phyloP scores from a whole-genome alignment of 2,888 invertebrate species.

The Rugalucina vietnamica region DNA sequence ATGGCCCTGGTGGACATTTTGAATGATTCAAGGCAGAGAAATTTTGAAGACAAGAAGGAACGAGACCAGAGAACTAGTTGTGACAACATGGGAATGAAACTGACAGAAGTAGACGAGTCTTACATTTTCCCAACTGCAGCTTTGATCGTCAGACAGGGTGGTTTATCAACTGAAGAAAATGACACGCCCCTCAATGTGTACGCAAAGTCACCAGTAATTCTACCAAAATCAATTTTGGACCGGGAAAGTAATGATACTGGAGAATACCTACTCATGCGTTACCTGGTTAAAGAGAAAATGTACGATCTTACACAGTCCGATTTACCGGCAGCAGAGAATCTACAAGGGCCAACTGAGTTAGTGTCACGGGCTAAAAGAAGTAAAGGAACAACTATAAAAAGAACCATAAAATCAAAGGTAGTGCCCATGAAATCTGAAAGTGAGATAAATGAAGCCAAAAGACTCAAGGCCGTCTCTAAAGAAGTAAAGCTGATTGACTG shows the following conservation, averaged over 20 bases:
- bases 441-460: conserved; percentile 3
- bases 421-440: neutral
- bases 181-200: conserved; percentile 33
- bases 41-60: neutral
- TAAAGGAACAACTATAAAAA: conserved; percentile 22
- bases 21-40: neutral
- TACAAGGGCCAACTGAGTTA: neutral
- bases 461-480: neutral
- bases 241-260: conserved; percentile 11
- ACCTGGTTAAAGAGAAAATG: neutral
- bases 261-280: conserved; percentile 25
- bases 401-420: neutral
- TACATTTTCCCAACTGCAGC: conserved; percentile 2
- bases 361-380: neutral
- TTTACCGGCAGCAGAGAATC: neutral
- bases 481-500: neutral
- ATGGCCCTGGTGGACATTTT: conserved; percentile 36
- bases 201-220: neutral
- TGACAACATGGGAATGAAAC: neutral
- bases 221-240: conserved; percentile 38
- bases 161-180: conserved; percentile 10
- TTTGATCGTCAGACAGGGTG: conserved; percentile 16
- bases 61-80: neutral
- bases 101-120: conserved; percentile 4
- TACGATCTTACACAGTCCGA: neutral